Evolutionary conservation across 2,888 invertebrate genomes (phyloP), one percentile per base, ranked within the genome.

Genomic region (Protophormia terraenovae): DNA sequence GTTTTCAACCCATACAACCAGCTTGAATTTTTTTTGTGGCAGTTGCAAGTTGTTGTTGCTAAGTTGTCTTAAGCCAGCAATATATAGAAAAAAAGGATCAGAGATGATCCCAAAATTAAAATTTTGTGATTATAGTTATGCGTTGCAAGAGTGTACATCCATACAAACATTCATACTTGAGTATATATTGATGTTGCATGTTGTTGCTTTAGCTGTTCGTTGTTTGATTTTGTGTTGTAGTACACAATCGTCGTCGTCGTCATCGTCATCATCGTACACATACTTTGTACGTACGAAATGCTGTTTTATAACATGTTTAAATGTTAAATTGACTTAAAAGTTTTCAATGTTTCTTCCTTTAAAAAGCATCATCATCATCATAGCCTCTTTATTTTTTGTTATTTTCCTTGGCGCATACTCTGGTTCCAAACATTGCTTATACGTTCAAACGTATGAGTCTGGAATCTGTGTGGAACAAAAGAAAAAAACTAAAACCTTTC

Each of bases 251-350:
- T 16, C 27, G n/a, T n/a, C n/a, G n/a, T 38, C 38, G 16, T 16
- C 27, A 55, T 38, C 38, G 16, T 16, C 27, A n/a, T n/a, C n/a
- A n/a, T n/a, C n/a, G 62, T 78, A 69, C 69, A 78, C 60, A 55
- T 76, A 78, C 32, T 75, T 71, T 69, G 60, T 58, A 32, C 64
- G 73, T 78, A 75, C 38, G 77, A 73, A 75, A 82, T 71, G 82
- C 64, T 85, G 81, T 85, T 82, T 83, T 79, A 78, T 75, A 85
- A 82, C 78, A 85, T 85, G 82, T 85, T 85, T 82, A 78, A 85
- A 85, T 82, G 82, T 85, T 85, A 85, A 85, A 83, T 79, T 85
- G 85, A 85, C 85, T 85, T 85, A 71, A 85, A 82, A 85, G 78
- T 85, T 85, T 85, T 76, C 75, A 85, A 82, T 78, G 82, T 85